Percentiles rank a stretch among this genome's conserved stretches.
Evolutionary conservation across 2,888 invertebrate genomes (phyloP).

Genomic region (Campoplex capitator): DNA sequence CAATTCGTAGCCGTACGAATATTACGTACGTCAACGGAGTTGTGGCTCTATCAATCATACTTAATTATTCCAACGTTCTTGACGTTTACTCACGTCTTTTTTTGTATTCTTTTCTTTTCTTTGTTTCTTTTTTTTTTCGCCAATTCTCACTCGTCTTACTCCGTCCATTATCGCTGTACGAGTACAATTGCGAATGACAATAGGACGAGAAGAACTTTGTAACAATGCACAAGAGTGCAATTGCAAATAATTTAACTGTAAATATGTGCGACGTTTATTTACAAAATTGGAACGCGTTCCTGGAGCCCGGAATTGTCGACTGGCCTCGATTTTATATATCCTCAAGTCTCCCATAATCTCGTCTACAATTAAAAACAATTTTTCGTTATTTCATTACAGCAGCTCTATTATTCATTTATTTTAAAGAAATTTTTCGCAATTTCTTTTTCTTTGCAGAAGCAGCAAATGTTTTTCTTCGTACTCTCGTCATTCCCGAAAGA

Average conservation of each 20-base stretch:
- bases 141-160: conserved; percentile 48
- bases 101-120: conserved; percentile 24
- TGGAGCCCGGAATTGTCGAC: conserved; percentile 79
- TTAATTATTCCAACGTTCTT: conserved; percentile 64
- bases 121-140: conserved; percentile 17
- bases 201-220: conserved; percentile 32
- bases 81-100: conserved; percentile 51
- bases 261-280: conserved; percentile 38
- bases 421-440: not conserved
- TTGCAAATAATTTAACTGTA: conserved; percentile 57
- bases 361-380: conserved; percentile 15
- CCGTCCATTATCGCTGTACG: conserved; percentile 41
- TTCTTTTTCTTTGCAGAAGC: not conserved
- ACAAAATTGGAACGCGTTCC: conserved; percentile 81
- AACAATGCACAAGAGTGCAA: conserved; percentile 17
- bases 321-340: conserved; percentile 77
- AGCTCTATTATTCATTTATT: not conserved
- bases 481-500: too few species aligned
- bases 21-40: conserved; percentile 50
- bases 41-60: conserved; percentile 64
- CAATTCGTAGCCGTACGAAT: conserved; percentile 36
- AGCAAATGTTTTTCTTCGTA: not conserved
- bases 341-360: conserved; percentile 53
- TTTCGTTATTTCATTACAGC: conserved; percentile 11
- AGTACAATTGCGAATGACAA: conserved; percentile 49